Evolutionary conservation across 2,113 vertebrate genomes (phyloP).

Genomic region (Leptobrachium ailaonicum): DNA sequence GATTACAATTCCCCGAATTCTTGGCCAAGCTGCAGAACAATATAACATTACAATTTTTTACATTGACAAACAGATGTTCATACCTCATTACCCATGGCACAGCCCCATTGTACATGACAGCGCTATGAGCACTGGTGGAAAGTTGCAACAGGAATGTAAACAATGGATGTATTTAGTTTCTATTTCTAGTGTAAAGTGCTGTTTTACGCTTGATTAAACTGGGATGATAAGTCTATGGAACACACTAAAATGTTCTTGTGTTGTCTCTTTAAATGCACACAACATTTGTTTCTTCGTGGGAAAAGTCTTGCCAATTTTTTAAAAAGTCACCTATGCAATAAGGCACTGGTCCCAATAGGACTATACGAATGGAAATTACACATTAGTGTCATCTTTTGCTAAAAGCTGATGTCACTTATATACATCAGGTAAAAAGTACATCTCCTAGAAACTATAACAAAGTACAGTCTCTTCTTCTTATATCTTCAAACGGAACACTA

Average conservation of each 20-base stretch:
- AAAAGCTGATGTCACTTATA: conserved; percentile 4
- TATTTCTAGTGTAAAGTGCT: not conserved
- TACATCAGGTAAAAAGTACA: conserved; percentile 31
- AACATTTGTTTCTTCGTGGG: not conserved
- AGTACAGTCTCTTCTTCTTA: conserved; percentile 14
- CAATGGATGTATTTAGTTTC: not conserved
- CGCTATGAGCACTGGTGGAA: not conserved
- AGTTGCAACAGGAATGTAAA: not conserved
- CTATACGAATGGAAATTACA: conserved; percentile 25
- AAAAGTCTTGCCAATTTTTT: not conserved
- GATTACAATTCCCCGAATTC: too few relatives aligned
- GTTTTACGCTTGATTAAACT: not conserved
- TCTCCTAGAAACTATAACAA: conserved; percentile 34
- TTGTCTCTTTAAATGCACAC: not conserved
- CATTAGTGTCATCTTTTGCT: not conserved
- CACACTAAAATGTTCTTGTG: not conserved
- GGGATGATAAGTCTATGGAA: not conserved
- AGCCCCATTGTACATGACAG: too few relatives aligned
- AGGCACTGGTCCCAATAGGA: conserved; percentile 34
- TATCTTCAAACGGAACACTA: conserved; percentile 45
- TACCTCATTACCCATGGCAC: too few relatives aligned
- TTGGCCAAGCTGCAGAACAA: too few relatives aligned
- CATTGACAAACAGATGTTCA: too few relatives aligned
- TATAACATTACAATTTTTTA: too few relatives aligned
- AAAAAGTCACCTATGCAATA: conserved; percentile 21